Conservation (phyloP, 2,113 vertebrate species). For the Onychostruthus taczanowskii region DNA sequence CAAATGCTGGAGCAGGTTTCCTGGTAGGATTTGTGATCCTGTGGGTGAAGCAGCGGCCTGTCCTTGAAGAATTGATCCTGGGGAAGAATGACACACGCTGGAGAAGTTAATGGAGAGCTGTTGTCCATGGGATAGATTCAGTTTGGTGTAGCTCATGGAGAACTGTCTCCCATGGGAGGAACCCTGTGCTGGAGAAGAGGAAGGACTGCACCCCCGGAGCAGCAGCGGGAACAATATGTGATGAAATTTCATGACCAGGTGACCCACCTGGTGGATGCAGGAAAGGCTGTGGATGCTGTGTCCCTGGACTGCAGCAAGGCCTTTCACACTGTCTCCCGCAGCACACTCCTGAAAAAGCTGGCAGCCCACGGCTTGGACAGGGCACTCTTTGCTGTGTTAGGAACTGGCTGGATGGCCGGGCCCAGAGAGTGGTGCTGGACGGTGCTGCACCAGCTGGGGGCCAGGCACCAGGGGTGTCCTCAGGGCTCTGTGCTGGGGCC, state of each 20-base stretch:
- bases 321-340: neutral
- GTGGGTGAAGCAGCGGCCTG: neutral
- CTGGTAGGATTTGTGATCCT: neutral
- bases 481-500: neutral
- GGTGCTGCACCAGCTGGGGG: neutral
- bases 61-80: neutral
- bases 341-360: neutral
- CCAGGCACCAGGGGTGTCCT: neutral
- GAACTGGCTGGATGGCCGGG: neutral
- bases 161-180: neutral
- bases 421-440: neutral
- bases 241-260: neutral
- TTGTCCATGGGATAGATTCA: neutral
- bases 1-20: neutral
- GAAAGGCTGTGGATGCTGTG: neutral
- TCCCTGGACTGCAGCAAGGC: neutral
- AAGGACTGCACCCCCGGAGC: neutral
- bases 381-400: neutral
- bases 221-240: neutral
- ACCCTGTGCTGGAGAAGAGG: neutral
- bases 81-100: accelerated
- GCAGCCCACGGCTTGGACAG: neutral
- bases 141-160: neutral
- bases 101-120: neutral
- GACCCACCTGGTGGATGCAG: accelerated